Base-by-base conservation (phyloP, 2,113 vertebrate genomes). In the Stegastes partitus region DNA sequence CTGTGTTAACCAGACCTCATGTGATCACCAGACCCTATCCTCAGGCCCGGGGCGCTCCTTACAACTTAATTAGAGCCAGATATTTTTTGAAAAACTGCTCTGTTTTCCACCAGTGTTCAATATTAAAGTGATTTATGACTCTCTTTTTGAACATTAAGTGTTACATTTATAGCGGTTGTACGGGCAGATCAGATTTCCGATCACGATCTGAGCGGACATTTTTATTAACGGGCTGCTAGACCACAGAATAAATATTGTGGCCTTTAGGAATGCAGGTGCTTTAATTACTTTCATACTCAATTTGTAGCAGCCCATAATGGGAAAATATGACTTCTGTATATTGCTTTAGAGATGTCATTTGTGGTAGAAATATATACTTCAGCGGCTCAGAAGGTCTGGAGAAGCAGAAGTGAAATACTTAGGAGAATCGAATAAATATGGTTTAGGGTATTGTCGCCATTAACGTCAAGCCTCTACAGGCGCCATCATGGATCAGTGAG, bases 61-160 rank as follows among this genome's bases (percentile, higher is more conserved):
- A 92, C 83, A 82, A 79, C 86, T 88, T 94, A 94, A 94, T 94
- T 89, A 92, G 91, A 92, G 88, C 81, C 94, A 94, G 92, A 93
- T 81, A 82, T 90, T 77, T n/a, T 83, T 65, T n/a, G 47, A 90
- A 85, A 91, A 73, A 80, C 49, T 37, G 57, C 57, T 39, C 63
- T 59, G 51, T 87, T 86, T 89, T 87, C 57, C 73, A 89, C 53
- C 59, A 4, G 81, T 75, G 82, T 75, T 69, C 77, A 84, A 90
- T 92, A 87, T 87, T 87, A 90, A 89, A 50, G 67, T 92, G 93
- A 95, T 94, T 95, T 93, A 95, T 88, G 84, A 68, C 66, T 87
- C 91, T 87, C 88, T 84, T 84, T 94, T 91, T 81, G 61, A 92
- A 90, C 87, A 89, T 92, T 91, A 94, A 92, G 87, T 81, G 82